Evolutionary conservation across 2,888 invertebrate species (phyloP).

Genomic region (Galeruca laticollis): DNA sequence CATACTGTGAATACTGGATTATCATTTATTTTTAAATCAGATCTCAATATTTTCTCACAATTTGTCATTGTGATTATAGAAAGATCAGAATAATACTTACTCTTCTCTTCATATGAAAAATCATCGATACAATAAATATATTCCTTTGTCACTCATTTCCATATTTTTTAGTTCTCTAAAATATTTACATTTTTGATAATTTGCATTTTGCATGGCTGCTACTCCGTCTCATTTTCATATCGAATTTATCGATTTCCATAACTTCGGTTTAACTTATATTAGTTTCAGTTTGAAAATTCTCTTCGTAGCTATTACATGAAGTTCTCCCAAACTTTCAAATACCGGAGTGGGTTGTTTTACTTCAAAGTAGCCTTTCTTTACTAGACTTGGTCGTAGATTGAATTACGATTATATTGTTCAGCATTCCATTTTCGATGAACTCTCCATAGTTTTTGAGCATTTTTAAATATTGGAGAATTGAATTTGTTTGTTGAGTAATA

Average conservation of each 20-base stretch:
- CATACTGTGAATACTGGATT: too few species aligned
- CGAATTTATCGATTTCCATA: background rate
- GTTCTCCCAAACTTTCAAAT: background rate
- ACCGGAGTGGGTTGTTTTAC: background rate
- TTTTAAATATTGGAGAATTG: too few species aligned
- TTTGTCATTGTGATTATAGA: too few species aligned
- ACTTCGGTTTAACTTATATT: conserved; percentile 4
- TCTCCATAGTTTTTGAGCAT: background rate
- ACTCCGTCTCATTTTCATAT: background rate
- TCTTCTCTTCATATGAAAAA: background rate
- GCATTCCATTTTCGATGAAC: background rate
- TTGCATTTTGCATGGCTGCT: background rate
- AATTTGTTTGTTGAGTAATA: too few species aligned
- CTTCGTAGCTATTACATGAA: background rate
- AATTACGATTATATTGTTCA: background rate
- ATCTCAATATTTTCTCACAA: too few species aligned
- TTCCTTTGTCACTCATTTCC: too few species aligned
- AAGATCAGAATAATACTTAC: too few species aligned
- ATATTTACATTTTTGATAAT: background rate
- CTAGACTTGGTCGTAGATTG: background rate
- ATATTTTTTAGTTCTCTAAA: background rate
- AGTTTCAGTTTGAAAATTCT: background rate
- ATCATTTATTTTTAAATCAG: too few species aligned
- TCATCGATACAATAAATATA: too few species aligned
- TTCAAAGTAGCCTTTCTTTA: background rate